Percentiles rank a stretch among this genome's conserved stretches.
These are phyloP conservation scores for Micronisus gabar DNA, from an alignment of 2,113 vertebrate genomes.

Conservation along the genomic window DNA sequence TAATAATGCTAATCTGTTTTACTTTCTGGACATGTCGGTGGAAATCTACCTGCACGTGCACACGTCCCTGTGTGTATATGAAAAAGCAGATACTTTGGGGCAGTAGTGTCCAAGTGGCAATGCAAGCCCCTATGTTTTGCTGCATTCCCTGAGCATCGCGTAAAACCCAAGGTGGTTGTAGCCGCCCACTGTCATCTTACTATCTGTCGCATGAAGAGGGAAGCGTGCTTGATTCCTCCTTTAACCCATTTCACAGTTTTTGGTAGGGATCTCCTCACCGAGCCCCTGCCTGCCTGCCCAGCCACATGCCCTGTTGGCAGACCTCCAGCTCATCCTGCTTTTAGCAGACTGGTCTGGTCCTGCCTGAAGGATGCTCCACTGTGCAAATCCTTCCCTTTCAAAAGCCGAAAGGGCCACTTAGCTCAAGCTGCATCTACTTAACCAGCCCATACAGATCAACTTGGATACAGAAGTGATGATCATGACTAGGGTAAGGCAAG, in stretches of 20 bases:
- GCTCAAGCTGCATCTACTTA: background rate
- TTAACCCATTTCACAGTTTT: background rate
- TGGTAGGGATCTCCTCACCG: background rate
- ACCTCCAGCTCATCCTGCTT: background rate
- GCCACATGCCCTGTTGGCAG: background rate
- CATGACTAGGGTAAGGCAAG: background rate
- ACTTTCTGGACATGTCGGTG: background rate
- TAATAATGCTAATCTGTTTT: background rate
- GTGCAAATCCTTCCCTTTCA: background rate
- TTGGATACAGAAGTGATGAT: background rate
- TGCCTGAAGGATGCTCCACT: background rate
- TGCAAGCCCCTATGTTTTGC: background rate
- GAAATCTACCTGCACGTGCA: background rate
- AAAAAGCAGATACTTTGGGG: background rate
- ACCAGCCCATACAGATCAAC: background rate
- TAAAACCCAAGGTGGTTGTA: background rate
- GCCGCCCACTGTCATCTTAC: background rate
- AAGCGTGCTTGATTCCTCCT: background rate
- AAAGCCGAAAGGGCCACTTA: background rate
- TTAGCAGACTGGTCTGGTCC: background rate
- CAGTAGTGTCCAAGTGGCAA: background rate
- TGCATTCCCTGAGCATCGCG: background rate
- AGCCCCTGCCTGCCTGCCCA: background rate
- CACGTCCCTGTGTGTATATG: rapidly evolving
- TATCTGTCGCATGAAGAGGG: background rate